phyloP scores from a whole-genome alignment of 37 sponge, comb jelly and placozoan species.

The Diacarnus erythraeanus region DNA sequence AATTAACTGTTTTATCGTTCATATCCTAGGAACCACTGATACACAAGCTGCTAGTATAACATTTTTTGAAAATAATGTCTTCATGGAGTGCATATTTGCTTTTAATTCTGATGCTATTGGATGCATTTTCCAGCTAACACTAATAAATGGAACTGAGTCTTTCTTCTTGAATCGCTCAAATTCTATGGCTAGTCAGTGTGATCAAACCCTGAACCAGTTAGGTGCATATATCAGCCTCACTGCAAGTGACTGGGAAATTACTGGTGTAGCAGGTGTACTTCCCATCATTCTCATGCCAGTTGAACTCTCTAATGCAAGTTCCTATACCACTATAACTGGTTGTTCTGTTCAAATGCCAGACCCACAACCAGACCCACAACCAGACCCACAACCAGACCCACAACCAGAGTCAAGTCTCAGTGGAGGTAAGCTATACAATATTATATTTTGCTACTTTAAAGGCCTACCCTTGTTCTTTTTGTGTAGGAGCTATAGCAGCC shows the following conservation, averaged over 20 bases:
- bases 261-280: not conserved
- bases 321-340: not conserved
- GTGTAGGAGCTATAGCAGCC: not conserved
- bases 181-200: not conserved
- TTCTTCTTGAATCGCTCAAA: not conserved
- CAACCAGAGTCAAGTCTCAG: not conserved
- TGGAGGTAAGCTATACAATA: not conserved
- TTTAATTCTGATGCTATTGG: not conserved
- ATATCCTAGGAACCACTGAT: not conserved
- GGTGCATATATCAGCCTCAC: not conserved
- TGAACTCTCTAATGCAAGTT: not conserved
- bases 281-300: not conserved
- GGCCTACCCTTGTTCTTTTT: not conserved
- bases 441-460: not conserved
- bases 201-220: not conserved
- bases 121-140: slow-evolving; percentile 1
- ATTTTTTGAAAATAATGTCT: slow-evolving; percentile 10
- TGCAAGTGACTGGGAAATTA: not conserved
- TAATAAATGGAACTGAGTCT: not conserved
- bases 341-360: not conserved
- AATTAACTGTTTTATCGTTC: not conserved
- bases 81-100: not conserved
- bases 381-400: too few relatives aligned
- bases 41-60: not conserved
- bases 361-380: too few relatives aligned